Conservation (phyloP, 2,797 vertebrate genomes). For the Tinamus major region DNA sequence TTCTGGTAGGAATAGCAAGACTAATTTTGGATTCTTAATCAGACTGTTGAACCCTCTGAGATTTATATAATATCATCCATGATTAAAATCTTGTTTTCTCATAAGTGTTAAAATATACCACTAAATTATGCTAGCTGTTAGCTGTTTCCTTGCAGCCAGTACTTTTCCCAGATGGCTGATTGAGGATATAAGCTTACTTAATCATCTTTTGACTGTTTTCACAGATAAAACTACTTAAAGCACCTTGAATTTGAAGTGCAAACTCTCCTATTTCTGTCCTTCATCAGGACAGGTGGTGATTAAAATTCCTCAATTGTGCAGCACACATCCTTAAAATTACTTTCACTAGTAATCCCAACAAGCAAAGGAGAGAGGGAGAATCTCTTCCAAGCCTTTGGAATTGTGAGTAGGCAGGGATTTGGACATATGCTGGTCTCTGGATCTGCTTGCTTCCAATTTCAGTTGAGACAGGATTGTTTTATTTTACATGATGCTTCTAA, state of each 20-base stretch:
- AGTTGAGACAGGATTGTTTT: not conserved
- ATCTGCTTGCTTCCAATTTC: conserved; percentile 15
- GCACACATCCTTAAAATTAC: not conserved
- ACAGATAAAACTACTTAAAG: no score
- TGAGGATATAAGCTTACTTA: not conserved
- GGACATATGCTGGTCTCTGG: not conserved
- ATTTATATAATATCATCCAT: not conserved
- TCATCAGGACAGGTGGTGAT: not conserved
- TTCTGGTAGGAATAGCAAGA: not conserved
- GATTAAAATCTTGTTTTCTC: not conserved
- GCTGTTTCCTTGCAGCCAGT: not conserved
- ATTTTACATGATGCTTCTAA: conserved; percentile 31
- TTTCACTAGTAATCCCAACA: not conserved
- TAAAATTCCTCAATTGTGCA: not conserved
- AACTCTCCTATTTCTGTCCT: not conserved
- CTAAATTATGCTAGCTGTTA: not conserved
- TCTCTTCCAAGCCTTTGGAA: conserved; percentile 16
- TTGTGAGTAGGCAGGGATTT: conserved; percentile 7
- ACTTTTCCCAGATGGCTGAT: not conserved
- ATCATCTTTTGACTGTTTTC: not conserved
- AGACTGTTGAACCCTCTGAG: not conserved
- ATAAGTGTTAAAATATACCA: not conserved
- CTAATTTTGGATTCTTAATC: not conserved
- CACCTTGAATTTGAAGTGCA: not conserved
- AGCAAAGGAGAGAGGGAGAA: not conserved